A percentile compares a stretch with the other conserved stretches of the same genome.
Evolutionary conservation across 2,113 vertebrate genomes (phyloP).

Genomic region (Pachyramphus minor): DNA sequence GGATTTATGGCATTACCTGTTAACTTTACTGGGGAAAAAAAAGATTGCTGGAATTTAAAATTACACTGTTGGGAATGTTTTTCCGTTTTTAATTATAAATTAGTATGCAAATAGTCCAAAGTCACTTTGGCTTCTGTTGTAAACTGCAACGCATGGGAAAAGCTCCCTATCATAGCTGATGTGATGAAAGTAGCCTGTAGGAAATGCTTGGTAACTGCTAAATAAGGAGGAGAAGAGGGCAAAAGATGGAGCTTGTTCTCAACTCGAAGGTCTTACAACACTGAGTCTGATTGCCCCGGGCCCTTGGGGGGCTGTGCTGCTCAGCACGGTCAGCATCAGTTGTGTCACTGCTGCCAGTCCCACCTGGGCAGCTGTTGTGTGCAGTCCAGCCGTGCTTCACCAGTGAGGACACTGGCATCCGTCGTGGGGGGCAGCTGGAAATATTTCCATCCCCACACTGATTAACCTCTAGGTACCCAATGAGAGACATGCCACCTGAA

Average conservation of each 20-base stretch:
- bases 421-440: background rate
- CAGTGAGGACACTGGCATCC: accelerated
- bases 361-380: background rate
- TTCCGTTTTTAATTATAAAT: constrained; percentile 24
- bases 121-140: background rate
- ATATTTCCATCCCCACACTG: background rate
- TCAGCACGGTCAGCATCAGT: background rate
- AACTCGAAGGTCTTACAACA: background rate
- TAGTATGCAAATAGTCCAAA: constrained; percentile 4
- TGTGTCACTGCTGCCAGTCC: background rate
- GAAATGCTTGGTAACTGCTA: background rate
- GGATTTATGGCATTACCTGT: background rate
- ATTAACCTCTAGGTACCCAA: background rate
- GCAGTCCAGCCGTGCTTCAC: background rate
- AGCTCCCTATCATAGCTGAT: background rate
- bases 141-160: background rate
- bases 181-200: background rate
- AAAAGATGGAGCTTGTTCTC: background rate
- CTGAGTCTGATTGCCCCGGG: background rate
- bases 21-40: background rate
- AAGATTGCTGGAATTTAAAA: background rate
- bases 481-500: background rate
- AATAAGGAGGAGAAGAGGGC: background rate
- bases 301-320: background rate
- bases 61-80: background rate